phyloP scores from a whole-genome alignment of 2,888 invertebrate species.

The Leptura quadrifasciata region DNA sequence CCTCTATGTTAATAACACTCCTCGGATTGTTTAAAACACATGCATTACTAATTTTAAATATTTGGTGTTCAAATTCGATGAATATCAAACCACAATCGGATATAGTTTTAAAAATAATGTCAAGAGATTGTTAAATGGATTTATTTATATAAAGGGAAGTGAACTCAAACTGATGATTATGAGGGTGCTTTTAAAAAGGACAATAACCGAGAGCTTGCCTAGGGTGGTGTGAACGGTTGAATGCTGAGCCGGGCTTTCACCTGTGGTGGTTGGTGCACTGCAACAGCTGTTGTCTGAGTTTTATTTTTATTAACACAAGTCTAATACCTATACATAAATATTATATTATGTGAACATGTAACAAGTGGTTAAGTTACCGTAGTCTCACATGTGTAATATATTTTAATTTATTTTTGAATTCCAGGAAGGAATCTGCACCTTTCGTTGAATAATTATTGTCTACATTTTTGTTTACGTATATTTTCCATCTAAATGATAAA shows the following conservation, averaged over 20 bases:
- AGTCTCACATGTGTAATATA: slow-evolving; percentile 1
- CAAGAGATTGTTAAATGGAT: slow-evolving; percentile 13
- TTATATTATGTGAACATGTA: slow-evolving; percentile 30
- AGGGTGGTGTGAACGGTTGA: slow-evolving; percentile 40
- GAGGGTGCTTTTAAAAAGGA: slow-evolving; percentile 48
- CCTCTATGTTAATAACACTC: too few relatives aligned
- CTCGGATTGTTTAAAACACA: not conserved
- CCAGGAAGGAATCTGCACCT: not conserved
- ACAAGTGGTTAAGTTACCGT: slow-evolving; percentile 30
- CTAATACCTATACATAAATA: slow-evolving; percentile 26
- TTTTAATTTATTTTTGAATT: not conserved
- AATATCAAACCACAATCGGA: not conserved
- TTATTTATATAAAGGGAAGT: slow-evolving; percentile 45
- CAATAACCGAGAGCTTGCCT: slow-evolving; percentile 48
- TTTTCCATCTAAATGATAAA: too few relatives aligned
- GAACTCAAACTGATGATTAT: slow-evolving; percentile 29
- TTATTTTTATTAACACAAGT: slow-evolving; percentile 44
- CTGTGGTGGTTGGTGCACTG: slow-evolving; percentile 44
- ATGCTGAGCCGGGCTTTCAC: slow-evolving; percentile 41
- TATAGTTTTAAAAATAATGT: slow-evolving; percentile 23
- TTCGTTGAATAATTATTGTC: slow-evolving; percentile 24
- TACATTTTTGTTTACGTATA: too few relatives aligned
- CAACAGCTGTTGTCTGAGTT: slow-evolving; percentile 49
- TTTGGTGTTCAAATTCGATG: not conserved
- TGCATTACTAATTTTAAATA: not conserved